Percentiles rank a stretch among this genome's conserved stretches.
Evolutionary conservation across 2,113 vertebrate species (phyloP).

Genomic region (Rynchops niger): DNA sequence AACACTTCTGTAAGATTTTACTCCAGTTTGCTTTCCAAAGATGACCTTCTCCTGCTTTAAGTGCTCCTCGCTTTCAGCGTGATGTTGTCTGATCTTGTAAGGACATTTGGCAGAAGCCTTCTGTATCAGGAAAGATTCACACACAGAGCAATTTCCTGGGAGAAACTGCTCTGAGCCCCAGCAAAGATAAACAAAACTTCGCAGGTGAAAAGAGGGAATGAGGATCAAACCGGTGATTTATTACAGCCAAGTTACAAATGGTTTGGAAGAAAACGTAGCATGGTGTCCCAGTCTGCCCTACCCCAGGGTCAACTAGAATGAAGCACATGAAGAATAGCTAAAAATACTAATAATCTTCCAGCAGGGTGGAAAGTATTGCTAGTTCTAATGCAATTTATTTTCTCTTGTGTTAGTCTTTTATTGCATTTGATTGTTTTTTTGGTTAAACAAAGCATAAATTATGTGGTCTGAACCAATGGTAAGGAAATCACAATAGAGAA

Average conservation of each 20-base stretch:
- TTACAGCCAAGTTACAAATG: slow-evolving; percentile 15
- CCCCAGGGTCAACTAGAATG: background rate
- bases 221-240: background rate
- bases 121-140: background rate
- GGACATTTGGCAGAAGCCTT: background rate
- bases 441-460: background rate
- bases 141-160: background rate
- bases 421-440: background rate
- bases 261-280: background rate
- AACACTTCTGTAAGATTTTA: background rate
- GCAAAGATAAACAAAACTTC: slow-evolving; percentile 32
- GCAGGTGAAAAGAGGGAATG: background rate
- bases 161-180: slow-evolving; percentile 2
- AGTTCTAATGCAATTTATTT: background rate
- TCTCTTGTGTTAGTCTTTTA: background rate
- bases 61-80: background rate
- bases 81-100: background rate
- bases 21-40: background rate
- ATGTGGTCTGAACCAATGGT: background rate
- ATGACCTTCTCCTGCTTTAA: background rate
- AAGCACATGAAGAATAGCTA: background rate
- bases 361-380: background rate
- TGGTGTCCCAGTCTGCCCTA: background rate
- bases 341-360: background rate
- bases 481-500: background rate